A percentile compares a stretch with the other conserved stretches of the same genome.
phyloP scores from a whole-genome alignment of 2,797 vertebrate species.

The Rhabdophis nuchalis region DNA sequence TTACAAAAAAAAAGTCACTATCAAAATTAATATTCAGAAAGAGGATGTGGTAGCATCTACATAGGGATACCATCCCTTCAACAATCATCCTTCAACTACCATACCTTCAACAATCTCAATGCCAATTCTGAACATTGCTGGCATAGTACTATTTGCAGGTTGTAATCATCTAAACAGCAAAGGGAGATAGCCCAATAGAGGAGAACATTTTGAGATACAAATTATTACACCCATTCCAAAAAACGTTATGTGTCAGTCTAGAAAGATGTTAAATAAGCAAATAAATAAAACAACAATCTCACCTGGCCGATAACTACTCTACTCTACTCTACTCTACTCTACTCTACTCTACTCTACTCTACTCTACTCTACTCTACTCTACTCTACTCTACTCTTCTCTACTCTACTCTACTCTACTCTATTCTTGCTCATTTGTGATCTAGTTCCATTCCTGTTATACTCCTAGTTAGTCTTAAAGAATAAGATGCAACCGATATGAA shows the following conservation, averaged over 20 bases:
- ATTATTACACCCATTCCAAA: no score
- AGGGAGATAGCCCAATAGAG: not conserved
- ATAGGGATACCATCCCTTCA: not conserved
- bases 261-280: not conserved
- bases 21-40: conserved; percentile 11
- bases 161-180: not conserved
- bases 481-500: not conserved
- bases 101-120: not conserved
- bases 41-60: not conserved
- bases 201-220: not conserved
- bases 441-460: not conserved
- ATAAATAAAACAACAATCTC: not conserved
- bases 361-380: no score
- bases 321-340: no score
- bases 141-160: not conserved
- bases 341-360: no score
- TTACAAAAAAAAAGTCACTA: not conserved
- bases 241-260: not conserved
- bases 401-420: no score
- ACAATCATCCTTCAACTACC: no score
- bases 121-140: not conserved
- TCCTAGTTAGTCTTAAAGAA: not conserved
- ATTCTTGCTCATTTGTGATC: not conserved
- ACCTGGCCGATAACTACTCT: not conserved
- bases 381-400: no score